Evolutionary conservation across 2,113 vertebrate genomes (phyloP).

Genomic region (Accipiter virgatus): DNA sequence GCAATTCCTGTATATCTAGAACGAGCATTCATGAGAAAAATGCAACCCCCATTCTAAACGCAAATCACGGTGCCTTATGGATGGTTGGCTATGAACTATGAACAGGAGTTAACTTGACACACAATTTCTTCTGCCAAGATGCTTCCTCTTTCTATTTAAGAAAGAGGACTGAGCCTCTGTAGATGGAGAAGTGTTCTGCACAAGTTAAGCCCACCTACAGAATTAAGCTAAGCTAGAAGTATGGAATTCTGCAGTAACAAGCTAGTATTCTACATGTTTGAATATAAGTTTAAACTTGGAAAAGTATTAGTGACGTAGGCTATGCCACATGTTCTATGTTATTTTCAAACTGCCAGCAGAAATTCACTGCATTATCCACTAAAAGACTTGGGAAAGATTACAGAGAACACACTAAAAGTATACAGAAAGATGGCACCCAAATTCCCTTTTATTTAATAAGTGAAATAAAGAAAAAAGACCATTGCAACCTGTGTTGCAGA

Average conservation of each 20-base stretch:
- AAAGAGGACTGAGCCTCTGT: not conserved
- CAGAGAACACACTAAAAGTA: conserved; percentile 2
- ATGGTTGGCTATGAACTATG: not conserved
- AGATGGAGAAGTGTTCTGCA: conserved; percentile 7
- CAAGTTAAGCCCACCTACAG: conserved; percentile 50
- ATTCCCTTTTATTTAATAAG: conserved; percentile 25
- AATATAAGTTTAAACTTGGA: not conserved
- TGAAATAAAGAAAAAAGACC: conserved; percentile 13
- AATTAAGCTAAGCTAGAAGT: conserved; percentile 6
- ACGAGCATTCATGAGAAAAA: not conserved
- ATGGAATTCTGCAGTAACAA: conserved; percentile 12
- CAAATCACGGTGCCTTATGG: not conserved
- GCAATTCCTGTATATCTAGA: conserved; percentile 19
- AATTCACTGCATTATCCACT: not conserved
- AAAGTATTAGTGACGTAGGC: not conserved
- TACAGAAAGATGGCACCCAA: conserved; percentile 48
- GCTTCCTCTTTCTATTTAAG: not conserved
- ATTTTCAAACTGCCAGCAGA: conserved; percentile 1
- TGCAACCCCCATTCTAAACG: not conserved
- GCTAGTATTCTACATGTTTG: not conserved
- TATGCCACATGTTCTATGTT: not conserved
- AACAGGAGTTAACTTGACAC: conserved; percentile 40
- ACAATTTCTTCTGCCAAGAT: not conserved
- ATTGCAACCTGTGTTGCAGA: conserved; percentile 32
- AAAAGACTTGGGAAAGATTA: not conserved